Evolutionary conservation across 2,797 vertebrate species (phyloP).

Genomic region (Moxostoma hubbsi): DNA sequence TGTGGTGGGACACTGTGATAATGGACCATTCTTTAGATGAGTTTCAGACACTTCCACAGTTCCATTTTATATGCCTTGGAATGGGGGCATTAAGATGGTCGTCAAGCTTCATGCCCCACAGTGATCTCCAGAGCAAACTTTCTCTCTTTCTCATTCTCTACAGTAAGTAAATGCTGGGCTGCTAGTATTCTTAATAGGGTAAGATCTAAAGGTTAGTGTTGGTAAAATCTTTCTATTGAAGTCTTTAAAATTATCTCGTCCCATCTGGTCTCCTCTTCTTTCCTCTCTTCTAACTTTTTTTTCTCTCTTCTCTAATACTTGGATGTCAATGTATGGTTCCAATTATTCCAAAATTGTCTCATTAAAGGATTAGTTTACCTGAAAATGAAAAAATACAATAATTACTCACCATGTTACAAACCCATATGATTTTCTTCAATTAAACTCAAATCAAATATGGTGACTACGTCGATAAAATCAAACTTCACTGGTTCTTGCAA

Average conservation of each 20-base stretch:
- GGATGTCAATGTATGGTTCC: too few species aligned
- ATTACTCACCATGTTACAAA: too few species aligned
- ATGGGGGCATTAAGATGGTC: constrained; percentile 37
- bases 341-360: too few species aligned
- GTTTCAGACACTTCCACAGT: constrained; percentile 35
- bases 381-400: too few species aligned
- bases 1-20: constrained; percentile 33
- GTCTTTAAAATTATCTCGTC: neutral
- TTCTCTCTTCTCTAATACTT: neutral
- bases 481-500: too few species aligned
- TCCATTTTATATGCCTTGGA: constrained; percentile 40
- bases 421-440: too few species aligned
- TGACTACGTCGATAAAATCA: too few species aligned
- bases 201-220: constrained; percentile 38
- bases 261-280: neutral
- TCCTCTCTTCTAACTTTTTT: too few species aligned
- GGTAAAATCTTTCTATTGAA: constrained; percentile 33
- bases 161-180: constrained; percentile 6
- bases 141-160: constrained; percentile 7
- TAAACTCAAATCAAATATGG: too few species aligned
- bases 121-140: constrained; percentile 24
- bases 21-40: constrained; percentile 34
- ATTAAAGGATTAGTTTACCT: too few species aligned
- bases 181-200: constrained; percentile 30
- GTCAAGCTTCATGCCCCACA: constrained; percentile 37